phyloP scores from a whole-genome alignment of 2,888 invertebrate species.

The Leuctra nigra region DNA sequence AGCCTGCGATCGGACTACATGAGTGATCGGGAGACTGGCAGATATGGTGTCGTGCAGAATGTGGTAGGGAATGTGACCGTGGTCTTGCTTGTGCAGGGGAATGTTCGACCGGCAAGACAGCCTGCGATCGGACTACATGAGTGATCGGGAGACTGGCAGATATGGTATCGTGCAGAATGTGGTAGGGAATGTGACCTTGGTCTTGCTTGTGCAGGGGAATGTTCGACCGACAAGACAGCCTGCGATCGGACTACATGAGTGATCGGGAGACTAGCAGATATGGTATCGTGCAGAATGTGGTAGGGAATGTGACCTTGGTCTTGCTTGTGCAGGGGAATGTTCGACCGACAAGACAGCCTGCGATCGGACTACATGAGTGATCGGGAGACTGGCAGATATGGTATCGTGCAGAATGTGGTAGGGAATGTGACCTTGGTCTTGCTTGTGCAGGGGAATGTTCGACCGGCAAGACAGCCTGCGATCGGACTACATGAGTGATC shows the following conservation, averaged over 20 bases:
- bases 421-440: no score
- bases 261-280: constrained; percentile 72
- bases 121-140: constrained; percentile 81
- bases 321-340: constrained; percentile 59
- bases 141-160: constrained; percentile 70
- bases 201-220: constrained; percentile 57
- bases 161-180: constrained; percentile 90
- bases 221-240: constrained; percentile 83
- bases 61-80: no score
- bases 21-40: constrained; percentile 73
- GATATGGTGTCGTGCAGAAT: constrained; percentile 85
- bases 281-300: constrained; percentile 87
- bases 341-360: constrained; percentile 83
- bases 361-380: constrained; percentile 87
- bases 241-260: constrained; percentile 83
- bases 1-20: constrained; percentile 84
- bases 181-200: no score
- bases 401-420: constrained; percentile 88
- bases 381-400: constrained; percentile 68
- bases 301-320: no score
- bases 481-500: constrained; percentile 85
- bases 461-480: constrained; percentile 85
- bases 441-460: constrained; percentile 63
- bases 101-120: constrained; percentile 86
- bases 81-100: constrained; percentile 54